phyloP scores from a whole-genome alignment of 2,113 vertebrate species.

The Saguinus imperator region DNA sequence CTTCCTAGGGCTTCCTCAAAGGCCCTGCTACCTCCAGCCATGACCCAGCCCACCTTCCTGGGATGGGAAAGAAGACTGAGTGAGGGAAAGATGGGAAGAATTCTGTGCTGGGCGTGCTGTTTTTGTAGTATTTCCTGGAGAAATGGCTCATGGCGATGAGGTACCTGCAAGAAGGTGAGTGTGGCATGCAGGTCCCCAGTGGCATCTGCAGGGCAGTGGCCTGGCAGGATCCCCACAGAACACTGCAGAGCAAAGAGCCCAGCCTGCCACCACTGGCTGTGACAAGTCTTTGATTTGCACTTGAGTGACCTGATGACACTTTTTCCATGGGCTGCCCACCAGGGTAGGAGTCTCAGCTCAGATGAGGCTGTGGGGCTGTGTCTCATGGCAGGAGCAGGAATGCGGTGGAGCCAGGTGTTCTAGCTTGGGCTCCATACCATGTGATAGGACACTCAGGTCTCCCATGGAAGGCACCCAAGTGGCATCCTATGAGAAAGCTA shows the following conservation, averaged over 20 bases:
- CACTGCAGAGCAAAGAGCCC: neutral
- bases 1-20: neutral
- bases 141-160: neutral
- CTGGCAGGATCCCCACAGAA: neutral
- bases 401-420: neutral
- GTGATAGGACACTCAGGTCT: neutral
- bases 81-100: neutral
- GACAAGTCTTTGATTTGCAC: neutral
- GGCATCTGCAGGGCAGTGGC: neutral
- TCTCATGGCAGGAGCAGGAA: neutral
- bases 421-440: neutral
- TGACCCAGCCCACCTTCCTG: neutral
- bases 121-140: neutral
- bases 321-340: neutral
- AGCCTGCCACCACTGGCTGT: too few relatives aligned
- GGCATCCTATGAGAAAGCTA: too few relatives aligned
- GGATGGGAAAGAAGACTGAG: neutral
- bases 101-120: accelerated
- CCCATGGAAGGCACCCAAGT: too few relatives aligned
- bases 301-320: neutral
- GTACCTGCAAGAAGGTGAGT: neutral
- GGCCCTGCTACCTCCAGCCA: neutral
- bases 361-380: neutral
- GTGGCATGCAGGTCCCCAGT: neutral
- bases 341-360: neutral